Evolutionary conservation across 92 coral and sea anemone species (phyloP), one percentile per base, ranked within the genome.

Genomic region (Virgularia gustaviana): DNA sequence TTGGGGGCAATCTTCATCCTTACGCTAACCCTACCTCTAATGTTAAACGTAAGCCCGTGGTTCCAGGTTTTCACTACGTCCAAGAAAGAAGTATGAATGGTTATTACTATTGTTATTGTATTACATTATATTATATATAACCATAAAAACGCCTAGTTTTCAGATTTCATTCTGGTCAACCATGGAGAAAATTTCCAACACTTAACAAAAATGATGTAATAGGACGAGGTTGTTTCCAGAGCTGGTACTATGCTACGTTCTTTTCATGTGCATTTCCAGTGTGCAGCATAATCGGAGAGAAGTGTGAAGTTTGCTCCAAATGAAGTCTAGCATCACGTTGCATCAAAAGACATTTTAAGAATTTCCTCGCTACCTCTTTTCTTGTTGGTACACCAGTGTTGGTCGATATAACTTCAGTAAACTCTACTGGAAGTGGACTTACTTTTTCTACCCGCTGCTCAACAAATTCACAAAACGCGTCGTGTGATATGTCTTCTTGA

Each of bases 261-360:
- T 2, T 18, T 25, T 41, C 16, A 45, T 67, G 6, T 34, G 45
- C 49, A 19, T 0, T 3, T 45, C 75, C 75, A 33, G 75, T 43
- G 22, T 68, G 45, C 34, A 68, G 45, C 3, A 27, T 18, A 6
- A 68, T 68, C n/a, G 32, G 44, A 32, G 23, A 16, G 13, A 68
- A 68, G 13, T 38, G 31, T 2, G 24, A 49, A 33, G 15, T 45
- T 29, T 68, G 75, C 12, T 49, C 44, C 22, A 68, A 49, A 0
- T 19, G 37, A 2, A 68, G 36, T 49, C 75, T 49, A n/a, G 61
- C 44, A 68, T 68, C 75, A 16, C 75, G 53, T 34, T 68, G 75
- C 75, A 68, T 68, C 19, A 68, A 32, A n/a, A 68, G 47, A 51
- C 75, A 68, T 37, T 49, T 68, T 33, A 68, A 18, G 25, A 68